These are phyloP conservation scores for Proctacanthus coquilletti DNA, from an alignment of 1,140 invertebrate genomes.

Conservation along the genomic window DNA sequence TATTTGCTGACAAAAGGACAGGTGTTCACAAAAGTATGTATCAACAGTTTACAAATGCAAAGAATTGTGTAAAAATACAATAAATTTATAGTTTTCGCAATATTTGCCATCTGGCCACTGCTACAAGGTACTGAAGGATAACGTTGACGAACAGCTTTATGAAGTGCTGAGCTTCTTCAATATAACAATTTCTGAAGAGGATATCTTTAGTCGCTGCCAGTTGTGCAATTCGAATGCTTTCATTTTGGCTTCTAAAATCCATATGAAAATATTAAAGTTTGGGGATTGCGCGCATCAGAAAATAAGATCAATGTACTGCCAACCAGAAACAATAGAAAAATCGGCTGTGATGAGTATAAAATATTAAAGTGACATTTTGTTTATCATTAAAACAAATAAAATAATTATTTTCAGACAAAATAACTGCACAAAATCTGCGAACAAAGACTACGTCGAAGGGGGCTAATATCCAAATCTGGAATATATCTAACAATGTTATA, in stretches of 20 bases:
- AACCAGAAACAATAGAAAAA: conserved; percentile 8
- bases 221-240: conserved; percentile 46
- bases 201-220: conserved; percentile 52
- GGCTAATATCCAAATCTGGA: conserved; percentile 34
- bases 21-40: conserved; percentile 30
- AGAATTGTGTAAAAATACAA: conserved; percentile 5
- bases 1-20: conserved; percentile 39
- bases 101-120: conserved; percentile 34
- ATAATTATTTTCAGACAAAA: conserved; percentile 20
- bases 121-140: conserved; percentile 32
- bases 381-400: conserved; percentile 7
- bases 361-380: conserved; percentile 12
- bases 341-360: conserved; percentile 10
- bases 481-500: conserved; percentile 33
- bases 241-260: conserved; percentile 29
- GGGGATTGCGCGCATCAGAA: too few species aligned
- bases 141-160: conserved; percentile 35
- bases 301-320: conserved; percentile 2
- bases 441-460: conserved; percentile 25
- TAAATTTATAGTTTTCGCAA: conserved; percentile 30
- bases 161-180: conserved; percentile 46
- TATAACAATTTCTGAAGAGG: conserved; percentile 36
- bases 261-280: conserved; percentile 27
- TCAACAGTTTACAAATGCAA: background rate
- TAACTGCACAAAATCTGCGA: conserved; percentile 23